A percentile compares a stretch with the other conserved stretches of the same genome.
phyloP scores from a whole-genome alignment of 2,113 vertebrate species.

The Hippocampus guttulatus region DNA sequence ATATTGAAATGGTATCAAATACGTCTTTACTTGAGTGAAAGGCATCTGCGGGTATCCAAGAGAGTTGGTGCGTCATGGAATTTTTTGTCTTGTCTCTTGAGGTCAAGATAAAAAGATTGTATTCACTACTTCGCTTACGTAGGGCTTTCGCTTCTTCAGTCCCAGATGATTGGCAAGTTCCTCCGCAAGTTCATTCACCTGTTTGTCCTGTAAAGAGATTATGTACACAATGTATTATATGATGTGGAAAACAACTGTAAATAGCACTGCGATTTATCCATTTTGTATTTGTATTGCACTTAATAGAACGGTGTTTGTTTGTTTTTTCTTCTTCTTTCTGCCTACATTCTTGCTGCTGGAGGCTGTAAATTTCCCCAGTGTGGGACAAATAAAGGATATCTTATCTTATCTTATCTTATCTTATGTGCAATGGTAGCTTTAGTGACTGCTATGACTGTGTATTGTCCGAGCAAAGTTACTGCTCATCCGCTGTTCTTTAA shows the following conservation, averaged over 20 bases:
- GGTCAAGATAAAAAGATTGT: background rate
- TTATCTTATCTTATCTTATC: too few relatives aligned
- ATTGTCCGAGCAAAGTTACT: background rate
- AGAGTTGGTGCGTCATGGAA: background rate
- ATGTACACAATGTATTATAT: background rate
- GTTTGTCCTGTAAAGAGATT: constrained; percentile 77
- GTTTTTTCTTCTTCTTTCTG: too few relatives aligned
- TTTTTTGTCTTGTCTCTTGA: background rate
- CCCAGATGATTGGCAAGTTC: constrained; percentile 83
- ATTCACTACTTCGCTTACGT: constrained; percentile 60
- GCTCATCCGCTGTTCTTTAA: background rate
- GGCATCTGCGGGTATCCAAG: background rate
- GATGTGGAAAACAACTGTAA: too few relatives aligned
- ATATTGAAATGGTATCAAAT: background rate
- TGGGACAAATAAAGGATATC: too few relatives aligned
- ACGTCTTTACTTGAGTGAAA: background rate
- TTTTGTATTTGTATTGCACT: too few relatives aligned
- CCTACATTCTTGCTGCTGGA: too few relatives aligned
- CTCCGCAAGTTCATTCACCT: constrained; percentile 83
- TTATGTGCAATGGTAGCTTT: background rate
- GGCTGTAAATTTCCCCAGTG: too few relatives aligned
- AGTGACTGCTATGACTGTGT: background rate
- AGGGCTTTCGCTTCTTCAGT: constrained; percentile 83
- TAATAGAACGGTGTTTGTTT: too few relatives aligned
- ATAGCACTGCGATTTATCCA: too few relatives aligned